Base-by-base conservation (phyloP, 2,888 invertebrate genomes). In the Hyles lineata region DNA sequence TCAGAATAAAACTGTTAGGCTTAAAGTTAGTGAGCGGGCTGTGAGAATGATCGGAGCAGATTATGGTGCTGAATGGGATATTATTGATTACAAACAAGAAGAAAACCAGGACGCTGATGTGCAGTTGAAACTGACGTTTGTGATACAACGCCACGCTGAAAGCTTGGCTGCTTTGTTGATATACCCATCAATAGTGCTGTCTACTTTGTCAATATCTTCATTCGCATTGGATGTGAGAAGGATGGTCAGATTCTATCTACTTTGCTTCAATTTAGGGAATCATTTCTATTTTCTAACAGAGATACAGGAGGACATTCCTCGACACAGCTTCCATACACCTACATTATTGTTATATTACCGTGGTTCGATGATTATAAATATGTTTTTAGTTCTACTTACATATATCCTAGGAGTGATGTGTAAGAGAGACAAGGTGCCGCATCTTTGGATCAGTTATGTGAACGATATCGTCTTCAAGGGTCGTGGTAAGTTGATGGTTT, bases 1-100 rank as follows among this genome's bases (percentile, higher is more conserved):
- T 1, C 0, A 72, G 3, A 71, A 72, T 5, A 59, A 74, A 1
- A 74, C 73, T 6, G 74, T 83, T 0, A 77, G 58, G 0, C 75
- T 86, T 4, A 77, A 74, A 5, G 78, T 82, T 25, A 71, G 67
- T 11, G 21, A 60, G 0, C 70, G 76, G 60, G 83, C 78, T 5
- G 73, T 87, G 0, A 35, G 19, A 0, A 77, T 84, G 77, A 2
- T 78, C 0, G 82, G 79, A 0, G 81, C 82, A 0, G 83, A 85
- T 11, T 83, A 85, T 71, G 87, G 86, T 0, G 70, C 82, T 0
- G 85, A 84, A n/a, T 91, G 89, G 88, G 80, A 81, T 4, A 85
- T 91, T 52, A 78, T 86, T 7, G 83, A 85, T 70, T 86, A 80
- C 70, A 72, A 77, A 5, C 78, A 83, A 58, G 74, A 74, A 0